Evolutionary conservation across 2,797 vertebrate species (phyloP), one percentile per base, ranked within the genome.

Genomic region (Cuculus canorus): DNA sequence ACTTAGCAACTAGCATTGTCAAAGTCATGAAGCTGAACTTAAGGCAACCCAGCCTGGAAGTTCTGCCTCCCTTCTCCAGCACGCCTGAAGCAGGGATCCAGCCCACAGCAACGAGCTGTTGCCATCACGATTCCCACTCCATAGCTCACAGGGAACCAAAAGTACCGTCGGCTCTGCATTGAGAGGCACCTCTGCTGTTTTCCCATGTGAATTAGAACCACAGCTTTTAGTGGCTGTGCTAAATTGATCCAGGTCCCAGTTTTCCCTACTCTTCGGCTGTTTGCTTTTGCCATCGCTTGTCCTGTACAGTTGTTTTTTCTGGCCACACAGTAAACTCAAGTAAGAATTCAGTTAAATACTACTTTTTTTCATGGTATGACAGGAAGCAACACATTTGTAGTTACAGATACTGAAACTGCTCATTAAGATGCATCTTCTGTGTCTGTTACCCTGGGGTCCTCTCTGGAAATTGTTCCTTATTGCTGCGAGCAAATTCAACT

Each of bases 91-190:
- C 33, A 37, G 60, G 37, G 32, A 64, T 70, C 25, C 57, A 56
- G 52, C 39, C 30, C 22, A 10, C 13, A 65, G 45, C 68, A 37
- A 32, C 4, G 13, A 71, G 28, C 17, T 61, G 11, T 39, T 81
- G 53, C 37, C 22, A 14, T n/a, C 50, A n/a, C 0, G 1, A 10
- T 76, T 80, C 41, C 30, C 13, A 21, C 39, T 78, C 28, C 10
- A 28, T 33, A 64, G 33, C n/a, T 68, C 2, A 0, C 35, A 39
- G 63, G 50, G 60, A 73, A 32, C 18, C 8, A 41, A 47, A 87
- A 87, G 21, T 1, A 1, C 33, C 53, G 23, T 30, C 1, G 3
- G 37, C 17, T 37, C 37, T 1, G 0, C 32, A 16, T 0, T 1
- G 28, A 61, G 50, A 59, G 45, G 33, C 33, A 30, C 13, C 6